phyloP scores from a whole-genome alignment of 2,888 invertebrate species.

The Tyria jacobaeae region DNA sequence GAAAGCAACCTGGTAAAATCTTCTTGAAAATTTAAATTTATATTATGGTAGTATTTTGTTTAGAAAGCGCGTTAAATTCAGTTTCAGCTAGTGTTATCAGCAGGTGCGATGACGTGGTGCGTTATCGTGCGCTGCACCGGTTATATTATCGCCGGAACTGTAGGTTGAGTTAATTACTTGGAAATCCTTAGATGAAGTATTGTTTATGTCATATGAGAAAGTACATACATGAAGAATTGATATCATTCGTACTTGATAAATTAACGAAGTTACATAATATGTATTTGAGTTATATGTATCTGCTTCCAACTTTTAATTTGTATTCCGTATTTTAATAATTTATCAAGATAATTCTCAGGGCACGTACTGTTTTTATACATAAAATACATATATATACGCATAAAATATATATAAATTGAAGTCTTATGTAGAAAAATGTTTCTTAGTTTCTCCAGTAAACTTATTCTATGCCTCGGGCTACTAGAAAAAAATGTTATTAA shows the following conservation, averaged over 20 bases:
- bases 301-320: too few relatives aligned
- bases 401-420: too few relatives aligned
- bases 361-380: too few relatives aligned
- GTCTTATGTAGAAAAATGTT: too few relatives aligned
- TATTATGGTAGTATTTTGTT: conserved; percentile 7
- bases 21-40: neutral
- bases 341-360: too few relatives aligned
- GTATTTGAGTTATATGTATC: too few relatives aligned
- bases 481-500: too few relatives aligned
- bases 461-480: too few relatives aligned
- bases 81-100: conserved; percentile 46
- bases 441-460: too few relatives aligned
- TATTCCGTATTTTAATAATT: too few relatives aligned
- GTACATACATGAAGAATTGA: conserved; percentile 21
- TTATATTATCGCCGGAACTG: conserved; percentile 46
- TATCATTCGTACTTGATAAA: neutral
- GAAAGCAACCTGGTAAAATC: neutral
- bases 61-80: conserved; percentile 37
- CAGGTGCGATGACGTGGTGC: conserved; percentile 43
- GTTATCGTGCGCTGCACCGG: conserved; percentile 39
- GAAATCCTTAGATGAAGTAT: conserved; percentile 22
- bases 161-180: conserved; percentile 36
- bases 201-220: neutral
- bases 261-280: too few relatives aligned
- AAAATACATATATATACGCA: too few relatives aligned